These are phyloP conservation scores for Coecobrya sp. DNA, from an alignment of 2,888 invertebrate species.

Conservation along the genomic window DNA sequence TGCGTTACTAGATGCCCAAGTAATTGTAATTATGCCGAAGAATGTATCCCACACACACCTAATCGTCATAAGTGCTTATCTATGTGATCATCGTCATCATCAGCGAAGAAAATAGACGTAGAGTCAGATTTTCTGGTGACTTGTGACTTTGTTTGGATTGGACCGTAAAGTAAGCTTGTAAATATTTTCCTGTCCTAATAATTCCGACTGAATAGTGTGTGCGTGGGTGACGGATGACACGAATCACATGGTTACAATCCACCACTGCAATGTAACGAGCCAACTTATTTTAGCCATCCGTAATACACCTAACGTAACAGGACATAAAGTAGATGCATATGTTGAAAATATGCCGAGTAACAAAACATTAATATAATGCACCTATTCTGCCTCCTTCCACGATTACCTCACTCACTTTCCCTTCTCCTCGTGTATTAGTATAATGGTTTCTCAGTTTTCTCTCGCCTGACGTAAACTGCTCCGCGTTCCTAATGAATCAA, in stretches of 20 bases:
- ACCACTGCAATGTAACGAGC: constrained; percentile 11
- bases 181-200: constrained; percentile 56
- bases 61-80: background rate
- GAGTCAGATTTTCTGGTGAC: constrained; percentile 27
- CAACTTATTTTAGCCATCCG: constrained; percentile 19
- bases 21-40: no score
- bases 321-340: background rate
- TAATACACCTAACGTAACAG: background rate
- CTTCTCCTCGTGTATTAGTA: background rate
- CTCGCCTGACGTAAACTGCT: background rate
- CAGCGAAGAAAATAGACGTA: background rate
- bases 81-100: background rate
- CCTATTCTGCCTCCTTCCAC: background rate
- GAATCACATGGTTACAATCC: constrained; percentile 70
- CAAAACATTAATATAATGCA: background rate
- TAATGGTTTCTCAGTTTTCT: background rate
- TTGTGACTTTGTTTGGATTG: constrained; percentile 60
- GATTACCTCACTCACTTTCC: background rate
- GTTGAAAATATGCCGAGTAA: background rate
- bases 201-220: constrained; percentile 51
- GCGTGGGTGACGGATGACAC: constrained; percentile 71
- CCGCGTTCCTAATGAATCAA: background rate
- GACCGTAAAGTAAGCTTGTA: constrained; percentile 42
- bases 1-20: background rate
- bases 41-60: background rate